Evolutionary conservation across 2,113 vertebrate species (phyloP).

Genomic region (Danio rerio): GRCz12tu NC_133177.1:9024001-9024500

Average conservation of each 20-base stretch:
- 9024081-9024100: background rate
- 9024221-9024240: conserved; percentile 74
- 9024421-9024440: no score
- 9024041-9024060: background rate
- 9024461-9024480: no score
- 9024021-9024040: conserved; percentile 87
- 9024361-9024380: no score
- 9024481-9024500: no score
- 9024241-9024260: background rate
- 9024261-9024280: no score
- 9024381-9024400: no score
- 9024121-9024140: conserved; percentile 88
- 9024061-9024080: background rate
- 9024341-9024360: no score
- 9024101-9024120: conserved; percentile 81
- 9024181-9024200: conserved; percentile 83
- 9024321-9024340: no score
- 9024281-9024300: no score
- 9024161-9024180: conserved; percentile 74
- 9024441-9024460: no score
- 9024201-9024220: conserved; percentile 85
- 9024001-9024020: conserved; percentile 90
- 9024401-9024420: no score
- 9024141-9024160: conserved; percentile 85
- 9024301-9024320: no score